Conservation (phyloP, 2,888 invertebrate genomes). For the Nomada lathburiana region DNA sequence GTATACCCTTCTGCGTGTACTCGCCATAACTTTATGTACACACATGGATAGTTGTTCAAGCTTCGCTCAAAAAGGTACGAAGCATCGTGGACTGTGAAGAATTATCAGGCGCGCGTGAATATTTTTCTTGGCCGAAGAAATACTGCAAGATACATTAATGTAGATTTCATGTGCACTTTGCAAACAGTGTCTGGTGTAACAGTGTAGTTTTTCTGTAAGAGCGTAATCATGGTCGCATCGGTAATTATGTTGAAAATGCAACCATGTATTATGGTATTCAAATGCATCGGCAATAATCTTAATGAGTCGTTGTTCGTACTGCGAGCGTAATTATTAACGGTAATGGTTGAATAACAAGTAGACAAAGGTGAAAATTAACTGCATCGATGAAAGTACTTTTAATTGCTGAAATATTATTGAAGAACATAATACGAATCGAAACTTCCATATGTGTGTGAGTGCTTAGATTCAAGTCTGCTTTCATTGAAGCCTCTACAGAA, state of each 20-base stretch:
- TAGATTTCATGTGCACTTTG: neutral
- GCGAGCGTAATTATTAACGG: neutral
- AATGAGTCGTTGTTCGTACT: too few relatives aligned
- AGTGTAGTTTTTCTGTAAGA: too few relatives aligned
- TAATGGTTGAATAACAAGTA: neutral
- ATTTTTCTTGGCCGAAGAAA: neutral
- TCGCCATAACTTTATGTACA: neutral
- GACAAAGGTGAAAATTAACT: neutral
- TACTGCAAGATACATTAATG: too few relatives aligned
- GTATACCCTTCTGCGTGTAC: too few relatives aligned
- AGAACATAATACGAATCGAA: too few relatives aligned
- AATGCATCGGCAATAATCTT: too few relatives aligned
- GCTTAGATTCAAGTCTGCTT: too few relatives aligned
- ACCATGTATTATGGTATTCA: too few relatives aligned
- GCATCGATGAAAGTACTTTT: neutral
- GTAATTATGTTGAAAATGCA: neutral
- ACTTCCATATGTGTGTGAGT: too few relatives aligned
- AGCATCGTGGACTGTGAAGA: neutral
- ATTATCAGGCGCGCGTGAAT: neutral
- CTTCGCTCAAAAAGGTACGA: neutral
- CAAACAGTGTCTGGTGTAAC: neutral
- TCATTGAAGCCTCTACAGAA: too few relatives aligned
- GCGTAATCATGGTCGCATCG: neutral
- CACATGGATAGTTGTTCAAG: neutral
- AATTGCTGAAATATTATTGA: neutral